Conservation (phyloP, 2,888 invertebrate genomes). For the Thumatha senex region DNA sequence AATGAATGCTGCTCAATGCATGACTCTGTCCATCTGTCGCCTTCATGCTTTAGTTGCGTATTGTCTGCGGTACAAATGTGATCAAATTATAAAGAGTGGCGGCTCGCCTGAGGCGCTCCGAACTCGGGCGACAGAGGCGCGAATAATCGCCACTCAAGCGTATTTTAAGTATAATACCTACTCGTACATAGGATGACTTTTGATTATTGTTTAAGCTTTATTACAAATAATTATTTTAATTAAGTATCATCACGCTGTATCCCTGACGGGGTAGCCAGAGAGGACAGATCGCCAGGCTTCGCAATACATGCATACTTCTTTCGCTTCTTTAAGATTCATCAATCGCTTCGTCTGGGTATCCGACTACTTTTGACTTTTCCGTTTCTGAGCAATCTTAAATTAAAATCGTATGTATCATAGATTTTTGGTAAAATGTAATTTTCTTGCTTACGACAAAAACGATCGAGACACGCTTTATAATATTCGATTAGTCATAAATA, state of each 20-base stretch:
- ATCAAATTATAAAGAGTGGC: constrained; percentile 83
- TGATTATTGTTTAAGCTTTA: not conserved
- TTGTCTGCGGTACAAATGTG: constrained; percentile 81
- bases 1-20: constrained; percentile 39
- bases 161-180: constrained; percentile 42
- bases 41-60: constrained; percentile 72
- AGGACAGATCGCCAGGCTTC: too few relatives aligned
- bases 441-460: too few relatives aligned
- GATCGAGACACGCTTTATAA: too few relatives aligned
- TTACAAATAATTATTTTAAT: not conserved
- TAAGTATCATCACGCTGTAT: too few relatives aligned
- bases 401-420: not conserved
- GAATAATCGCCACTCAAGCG: constrained; percentile 65
- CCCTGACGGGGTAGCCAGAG: too few relatives aligned
- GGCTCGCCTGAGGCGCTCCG: constrained; percentile 57
- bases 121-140: constrained; percentile 53
- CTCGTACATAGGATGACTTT: not conserved
- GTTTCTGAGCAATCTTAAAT: too few relatives aligned
- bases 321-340: too few relatives aligned
- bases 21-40: constrained; percentile 59
- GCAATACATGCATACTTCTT: too few relatives aligned
- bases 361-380: too few relatives aligned
- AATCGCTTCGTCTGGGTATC: too few relatives aligned
- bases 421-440: not conserved
- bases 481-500: too few relatives aligned